phyloP scores from a whole-genome alignment of 64 coral and sea anemone genomes.

The Pocillopora damicornis region DNA sequence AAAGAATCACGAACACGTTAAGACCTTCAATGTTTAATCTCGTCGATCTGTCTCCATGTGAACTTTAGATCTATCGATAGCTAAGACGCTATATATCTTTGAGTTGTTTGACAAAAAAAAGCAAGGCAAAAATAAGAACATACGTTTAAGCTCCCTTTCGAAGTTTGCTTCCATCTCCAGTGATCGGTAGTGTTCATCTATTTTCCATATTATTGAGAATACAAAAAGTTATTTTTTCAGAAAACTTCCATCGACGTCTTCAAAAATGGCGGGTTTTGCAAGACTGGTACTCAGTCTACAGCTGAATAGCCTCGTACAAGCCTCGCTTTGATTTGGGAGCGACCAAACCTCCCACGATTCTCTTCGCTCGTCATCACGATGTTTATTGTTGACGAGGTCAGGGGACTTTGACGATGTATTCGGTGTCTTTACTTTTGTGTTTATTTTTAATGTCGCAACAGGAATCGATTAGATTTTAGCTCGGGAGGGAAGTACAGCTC shows the following conservation, averaged over 20 bases:
- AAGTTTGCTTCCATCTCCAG: slow-evolving; percentile 51
- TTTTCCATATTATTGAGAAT: neutral
- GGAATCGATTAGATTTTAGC: slow-evolving; percentile 14
- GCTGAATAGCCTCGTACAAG: neutral
- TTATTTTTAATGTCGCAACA: slow-evolving; percentile 23
- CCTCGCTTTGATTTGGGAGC: neutral
- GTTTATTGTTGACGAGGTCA: slow-evolving; percentile 7
- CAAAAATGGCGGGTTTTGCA: slow-evolving; percentile 11
- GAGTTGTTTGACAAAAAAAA: neutral
- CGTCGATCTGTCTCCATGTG: too few relatives aligned
- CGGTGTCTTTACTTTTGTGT: neutral
- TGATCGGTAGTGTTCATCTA: neutral
- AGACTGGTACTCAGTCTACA: neutral
- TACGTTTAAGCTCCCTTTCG: slow-evolving; percentile 59
- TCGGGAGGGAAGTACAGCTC: neutral
- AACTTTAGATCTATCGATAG: too few relatives aligned
- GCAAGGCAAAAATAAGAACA: slow-evolving; percentile 1
- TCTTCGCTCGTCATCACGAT: too few relatives aligned
- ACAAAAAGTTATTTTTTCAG: neutral
- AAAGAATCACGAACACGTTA: too few relatives aligned
- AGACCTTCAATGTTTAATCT: neutral
- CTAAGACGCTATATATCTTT: too few relatives aligned
- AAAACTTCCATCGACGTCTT: neutral
- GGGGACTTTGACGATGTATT: neutral
- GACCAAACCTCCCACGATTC: neutral